Conservation (phyloP, 2,797 vertebrate genomes). For the Amblyopsis hoosieri region DNA sequence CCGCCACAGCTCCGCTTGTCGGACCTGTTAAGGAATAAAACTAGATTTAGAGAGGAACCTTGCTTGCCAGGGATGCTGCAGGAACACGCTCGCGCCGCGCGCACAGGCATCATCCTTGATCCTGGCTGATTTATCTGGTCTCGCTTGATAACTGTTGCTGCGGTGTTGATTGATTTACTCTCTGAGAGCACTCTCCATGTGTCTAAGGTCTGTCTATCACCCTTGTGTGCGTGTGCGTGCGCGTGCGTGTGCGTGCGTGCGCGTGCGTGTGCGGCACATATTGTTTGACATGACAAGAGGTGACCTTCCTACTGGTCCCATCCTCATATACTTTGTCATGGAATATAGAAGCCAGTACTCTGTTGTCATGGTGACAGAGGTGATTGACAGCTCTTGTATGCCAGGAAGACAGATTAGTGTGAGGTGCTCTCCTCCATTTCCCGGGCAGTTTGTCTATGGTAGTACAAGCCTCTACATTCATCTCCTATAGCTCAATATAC, state of each 20-base stretch:
- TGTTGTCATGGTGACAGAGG: slow-evolving; percentile 66
- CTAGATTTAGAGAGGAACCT: not conserved
- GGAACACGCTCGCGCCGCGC: slow-evolving; percentile 18
- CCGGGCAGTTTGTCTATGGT: slow-evolving; percentile 31
- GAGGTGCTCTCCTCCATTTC: not conserved
- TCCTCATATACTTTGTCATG: slow-evolving; percentile 56
- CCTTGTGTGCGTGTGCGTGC: slow-evolving; percentile 15
- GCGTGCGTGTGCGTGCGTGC: not conserved
- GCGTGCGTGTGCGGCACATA: slow-evolving; percentile 1
- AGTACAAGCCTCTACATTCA: slow-evolving; percentile 22
- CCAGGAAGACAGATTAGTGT: slow-evolving; percentile 56
- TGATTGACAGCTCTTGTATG: slow-evolving; percentile 68
- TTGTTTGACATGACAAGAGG: slow-evolving; percentile 71
- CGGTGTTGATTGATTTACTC: slow-evolving; percentile 64
- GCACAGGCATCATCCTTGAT: slow-evolving; percentile 59
- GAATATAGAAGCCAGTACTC: slow-evolving; percentile 50
- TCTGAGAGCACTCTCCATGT: slow-evolving; percentile 47
- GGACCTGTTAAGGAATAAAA: too few species aligned
- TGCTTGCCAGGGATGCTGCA: not conserved
- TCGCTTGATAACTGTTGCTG: slow-evolving; percentile 49
- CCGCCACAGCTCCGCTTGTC: too few species aligned
- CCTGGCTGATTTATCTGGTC: slow-evolving; percentile 54
- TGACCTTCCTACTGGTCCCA: slow-evolving; percentile 70
- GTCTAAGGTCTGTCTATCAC: slow-evolving; percentile 55
- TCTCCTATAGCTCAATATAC: slow-evolving; percentile 15